Conservation (phyloP, 2,888 invertebrate genomes). For the Sesamia inferens region DNA sequence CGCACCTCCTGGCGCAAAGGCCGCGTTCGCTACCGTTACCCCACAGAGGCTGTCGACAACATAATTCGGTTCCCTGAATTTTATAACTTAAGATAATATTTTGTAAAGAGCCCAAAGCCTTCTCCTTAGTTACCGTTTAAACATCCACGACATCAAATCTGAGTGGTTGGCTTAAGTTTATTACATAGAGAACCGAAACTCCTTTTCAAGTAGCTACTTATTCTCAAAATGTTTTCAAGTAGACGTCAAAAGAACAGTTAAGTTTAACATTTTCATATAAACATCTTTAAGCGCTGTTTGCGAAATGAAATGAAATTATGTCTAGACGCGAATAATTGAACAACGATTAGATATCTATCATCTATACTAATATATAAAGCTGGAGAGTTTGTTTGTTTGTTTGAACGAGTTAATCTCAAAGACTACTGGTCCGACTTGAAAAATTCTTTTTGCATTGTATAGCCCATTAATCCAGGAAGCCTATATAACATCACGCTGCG, state of each 20-base stretch:
- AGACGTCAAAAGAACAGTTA: constrained; percentile 14
- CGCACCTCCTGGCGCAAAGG: too few species aligned
- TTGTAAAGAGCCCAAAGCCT: not conserved
- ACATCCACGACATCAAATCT: not conserved
- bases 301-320: constrained; percentile 48
- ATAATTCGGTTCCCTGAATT: too few species aligned
- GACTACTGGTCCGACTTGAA: too few species aligned
- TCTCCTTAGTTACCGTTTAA: not conserved
- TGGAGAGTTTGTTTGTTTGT: too few species aligned
- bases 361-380: too few species aligned
- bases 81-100: not conserved
- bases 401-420: too few species aligned
- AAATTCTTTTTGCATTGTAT: too few species aligned
- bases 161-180: not conserved
- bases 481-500: too few species aligned
- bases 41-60: too few species aligned
- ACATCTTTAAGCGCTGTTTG: not conserved
- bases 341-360: too few species aligned
- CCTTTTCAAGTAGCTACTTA: not conserved
- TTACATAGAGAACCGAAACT: not conserved
- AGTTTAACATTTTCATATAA: constrained; percentile 9
- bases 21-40: too few species aligned
- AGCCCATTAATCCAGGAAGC: too few species aligned
- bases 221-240: constrained; percentile 9
- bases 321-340: constrained; percentile 9